These are phyloP conservation scores for Heptranchias perlo DNA, from an alignment of 2,113 vertebrate genomes.

Conservation along the genomic window DNA sequence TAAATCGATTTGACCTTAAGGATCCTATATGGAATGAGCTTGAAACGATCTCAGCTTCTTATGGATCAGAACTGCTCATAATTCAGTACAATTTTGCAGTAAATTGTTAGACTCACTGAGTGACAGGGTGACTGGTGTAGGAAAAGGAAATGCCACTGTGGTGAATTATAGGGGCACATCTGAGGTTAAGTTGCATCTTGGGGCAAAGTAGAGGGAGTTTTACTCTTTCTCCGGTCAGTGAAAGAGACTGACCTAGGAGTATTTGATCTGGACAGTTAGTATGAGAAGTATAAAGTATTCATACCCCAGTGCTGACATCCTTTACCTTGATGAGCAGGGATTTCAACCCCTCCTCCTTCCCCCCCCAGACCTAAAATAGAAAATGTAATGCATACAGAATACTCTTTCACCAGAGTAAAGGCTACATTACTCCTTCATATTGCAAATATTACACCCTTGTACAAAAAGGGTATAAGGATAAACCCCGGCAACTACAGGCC, in stretches of 20 bases:
- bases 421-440: too few species aligned
- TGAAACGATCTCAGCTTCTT: not conserved
- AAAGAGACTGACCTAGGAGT: not conserved
- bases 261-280: not conserved
- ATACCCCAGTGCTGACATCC: not conserved
- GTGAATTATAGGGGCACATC: not conserved
- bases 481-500: too few species aligned
- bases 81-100: not conserved
- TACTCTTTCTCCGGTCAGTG: not conserved
- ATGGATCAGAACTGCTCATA: not conserved
- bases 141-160: not conserved
- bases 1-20: not conserved
- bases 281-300: not conserved
- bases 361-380: not conserved
- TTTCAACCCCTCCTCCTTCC: not conserved
- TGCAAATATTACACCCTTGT: too few species aligned
- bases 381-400: not conserved
- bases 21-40: not conserved
- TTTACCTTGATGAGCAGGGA: not conserved
- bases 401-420: not conserved
- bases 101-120: not conserved
- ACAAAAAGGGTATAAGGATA: too few species aligned
- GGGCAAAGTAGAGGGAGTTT: not conserved
- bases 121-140: not conserved
- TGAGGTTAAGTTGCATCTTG: not conserved